These are phyloP conservation scores for Theodoxus fluviatilis DNA, from an alignment of 2,888 invertebrate species.

Conservation along the genomic window DNA sequence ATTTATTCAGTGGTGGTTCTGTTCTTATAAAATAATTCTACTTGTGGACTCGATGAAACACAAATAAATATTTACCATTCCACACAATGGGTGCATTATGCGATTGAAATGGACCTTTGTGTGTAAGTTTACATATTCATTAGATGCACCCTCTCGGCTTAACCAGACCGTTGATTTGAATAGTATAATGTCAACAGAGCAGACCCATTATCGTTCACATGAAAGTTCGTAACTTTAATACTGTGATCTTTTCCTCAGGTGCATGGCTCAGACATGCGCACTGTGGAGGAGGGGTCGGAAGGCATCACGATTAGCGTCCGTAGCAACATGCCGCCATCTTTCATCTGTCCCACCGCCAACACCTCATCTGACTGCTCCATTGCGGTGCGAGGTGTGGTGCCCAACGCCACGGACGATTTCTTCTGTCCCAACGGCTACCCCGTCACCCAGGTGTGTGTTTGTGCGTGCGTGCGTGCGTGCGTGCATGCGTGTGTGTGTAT, in stretches of 20 bases:
- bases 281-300: conserved; percentile 34
- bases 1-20: no score
- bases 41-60: no score
- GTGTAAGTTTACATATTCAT: background rate
- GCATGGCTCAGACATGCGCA: conserved; percentile 25
- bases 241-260: conserved; percentile 28
- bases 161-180: no score
- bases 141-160: no score
- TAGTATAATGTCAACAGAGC: no score
- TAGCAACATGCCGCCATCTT: conserved; percentile 38
- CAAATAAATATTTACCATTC: no score
- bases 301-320: conserved; percentile 27
- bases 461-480: conserved; percentile 24
- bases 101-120: no score
- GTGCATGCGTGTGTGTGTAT: no score
- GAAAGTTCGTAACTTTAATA: no score
- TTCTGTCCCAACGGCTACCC: conserved; percentile 28
- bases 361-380: conserved; percentile 31
- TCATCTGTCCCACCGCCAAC: conserved; percentile 34
- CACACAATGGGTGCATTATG: no score
- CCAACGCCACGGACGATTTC: conserved; percentile 23
- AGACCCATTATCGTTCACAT: no score
- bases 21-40: no score
- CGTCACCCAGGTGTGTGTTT: conserved; percentile 36
- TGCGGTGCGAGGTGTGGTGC: conserved; percentile 25